phyloP scores from a whole-genome alignment of 2,113 vertebrate genomes.

The Nyctereutes procyonoides region DNA sequence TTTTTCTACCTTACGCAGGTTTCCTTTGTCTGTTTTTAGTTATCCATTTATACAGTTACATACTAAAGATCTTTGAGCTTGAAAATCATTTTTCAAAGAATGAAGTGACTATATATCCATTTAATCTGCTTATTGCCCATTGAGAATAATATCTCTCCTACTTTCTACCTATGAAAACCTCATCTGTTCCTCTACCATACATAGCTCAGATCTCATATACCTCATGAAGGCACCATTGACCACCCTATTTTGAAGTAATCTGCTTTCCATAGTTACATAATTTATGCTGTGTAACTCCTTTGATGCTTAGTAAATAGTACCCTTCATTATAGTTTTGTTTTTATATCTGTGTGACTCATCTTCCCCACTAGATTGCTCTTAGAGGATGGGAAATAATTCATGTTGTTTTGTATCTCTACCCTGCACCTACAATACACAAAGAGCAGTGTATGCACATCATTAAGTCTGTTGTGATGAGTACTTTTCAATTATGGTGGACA shows the following conservation, averaged over 20 bases:
- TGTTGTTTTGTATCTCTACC: background rate
- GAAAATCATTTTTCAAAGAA: constrained; percentile 50
- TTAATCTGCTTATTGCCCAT: background rate
- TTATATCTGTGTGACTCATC: background rate
- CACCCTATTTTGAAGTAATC: constrained; percentile 37
- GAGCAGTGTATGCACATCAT: background rate
- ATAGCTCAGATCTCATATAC: constrained; percentile 30
- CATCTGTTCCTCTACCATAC: background rate
- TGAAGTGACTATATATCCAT: background rate
- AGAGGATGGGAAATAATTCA: constrained; percentile 26
- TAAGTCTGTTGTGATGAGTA: constrained; percentile 44
- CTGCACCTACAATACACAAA: background rate
- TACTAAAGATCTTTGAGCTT: background rate
- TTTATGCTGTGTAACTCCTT: background rate
- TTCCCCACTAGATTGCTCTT: background rate
- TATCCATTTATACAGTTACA: background rate
- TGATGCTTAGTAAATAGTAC: background rate
- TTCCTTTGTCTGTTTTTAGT: background rate
- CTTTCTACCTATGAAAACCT: background rate
- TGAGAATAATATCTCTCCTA: background rate
- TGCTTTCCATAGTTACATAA: background rate
- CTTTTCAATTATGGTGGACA: background rate
- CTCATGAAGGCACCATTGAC: background rate
- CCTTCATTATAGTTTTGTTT: background rate
- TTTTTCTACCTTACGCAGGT: background rate